These are phyloP conservation scores for Metaphire vulgaris DNA, from an alignment of 1,140 invertebrate species.

Conservation along the genomic window DNA sequence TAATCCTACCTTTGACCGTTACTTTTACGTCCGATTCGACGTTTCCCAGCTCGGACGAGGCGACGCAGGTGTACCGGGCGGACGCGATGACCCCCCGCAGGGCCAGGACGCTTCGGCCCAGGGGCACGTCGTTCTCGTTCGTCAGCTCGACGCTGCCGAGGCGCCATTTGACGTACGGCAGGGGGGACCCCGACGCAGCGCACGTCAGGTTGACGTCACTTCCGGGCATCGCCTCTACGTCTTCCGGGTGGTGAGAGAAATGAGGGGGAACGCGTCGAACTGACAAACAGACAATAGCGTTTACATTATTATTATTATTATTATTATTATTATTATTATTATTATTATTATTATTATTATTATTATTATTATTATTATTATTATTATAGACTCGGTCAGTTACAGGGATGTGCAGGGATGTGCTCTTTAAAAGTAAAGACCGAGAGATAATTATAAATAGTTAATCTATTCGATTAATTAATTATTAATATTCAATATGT, in stretches of 20 bases:
- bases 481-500: too few relatives aligned
- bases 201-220: constrained; percentile 86
- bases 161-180: constrained; percentile 94
- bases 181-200: constrained; percentile 90
- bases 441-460: too few relatives aligned
- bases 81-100: constrained; percentile 80
- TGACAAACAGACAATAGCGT: constrained; percentile 44
- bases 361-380: too few relatives aligned
- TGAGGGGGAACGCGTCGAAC: constrained; percentile 86
- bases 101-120: constrained; percentile 69
- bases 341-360: too few relatives aligned
- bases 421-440: too few relatives aligned
- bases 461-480: too few relatives aligned
- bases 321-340: constrained; percentile 1
- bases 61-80: constrained; percentile 93
- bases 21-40: constrained; percentile 80
- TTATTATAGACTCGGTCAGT: too few relatives aligned
- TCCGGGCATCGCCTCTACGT: constrained; percentile 81
- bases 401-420: too few relatives aligned
- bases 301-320: constrained; percentile 7
- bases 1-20: constrained; percentile 86
- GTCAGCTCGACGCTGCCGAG: constrained; percentile 76
- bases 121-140: constrained; percentile 55
- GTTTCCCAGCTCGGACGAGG: constrained; percentile 85
- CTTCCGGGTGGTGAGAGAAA: constrained; percentile 82